Conservation (phyloP, 2,797 vertebrate genomes). For the Potorous gilbertii region DNA sequence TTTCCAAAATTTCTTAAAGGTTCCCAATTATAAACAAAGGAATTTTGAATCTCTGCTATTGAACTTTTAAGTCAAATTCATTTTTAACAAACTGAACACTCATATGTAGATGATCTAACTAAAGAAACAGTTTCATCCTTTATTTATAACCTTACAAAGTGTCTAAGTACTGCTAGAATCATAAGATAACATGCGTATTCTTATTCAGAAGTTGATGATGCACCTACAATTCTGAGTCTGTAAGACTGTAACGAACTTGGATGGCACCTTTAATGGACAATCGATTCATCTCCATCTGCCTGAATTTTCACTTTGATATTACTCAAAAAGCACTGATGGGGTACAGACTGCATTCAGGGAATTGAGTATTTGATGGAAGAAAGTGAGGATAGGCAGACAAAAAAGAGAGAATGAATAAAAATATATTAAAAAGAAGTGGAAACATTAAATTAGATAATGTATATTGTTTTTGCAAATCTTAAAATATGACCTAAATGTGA, state of each 20-base stretch:
- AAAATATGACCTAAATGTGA: no score
- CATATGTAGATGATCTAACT: slow-evolving; percentile 20
- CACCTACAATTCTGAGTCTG: no score
- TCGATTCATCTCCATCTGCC: neutral
- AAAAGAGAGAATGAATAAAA: no score
- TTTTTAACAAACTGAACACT: neutral
- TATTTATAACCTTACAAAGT: neutral
- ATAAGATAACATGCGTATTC: neutral
- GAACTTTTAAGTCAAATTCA: slow-evolving; percentile 47
- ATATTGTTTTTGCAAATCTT: no score
- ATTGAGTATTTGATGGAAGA: no score
- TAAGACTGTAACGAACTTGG: no score
- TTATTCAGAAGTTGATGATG: neutral
- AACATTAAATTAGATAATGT: no score
- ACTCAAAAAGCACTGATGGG: neutral
- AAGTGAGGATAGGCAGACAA: no score
- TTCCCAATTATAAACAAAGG: no score
- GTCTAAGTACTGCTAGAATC: neutral
- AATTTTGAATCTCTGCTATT: neutral
- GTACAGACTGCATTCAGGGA: no score
- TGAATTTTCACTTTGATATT: neutral
- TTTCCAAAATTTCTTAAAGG: no score
- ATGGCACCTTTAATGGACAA: neutral
- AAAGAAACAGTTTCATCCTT: neutral
- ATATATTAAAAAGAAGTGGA: no score